Evolutionary conservation across 2,113 vertebrate species (phyloP).

Genomic region (Coturnix japonica): DNA sequence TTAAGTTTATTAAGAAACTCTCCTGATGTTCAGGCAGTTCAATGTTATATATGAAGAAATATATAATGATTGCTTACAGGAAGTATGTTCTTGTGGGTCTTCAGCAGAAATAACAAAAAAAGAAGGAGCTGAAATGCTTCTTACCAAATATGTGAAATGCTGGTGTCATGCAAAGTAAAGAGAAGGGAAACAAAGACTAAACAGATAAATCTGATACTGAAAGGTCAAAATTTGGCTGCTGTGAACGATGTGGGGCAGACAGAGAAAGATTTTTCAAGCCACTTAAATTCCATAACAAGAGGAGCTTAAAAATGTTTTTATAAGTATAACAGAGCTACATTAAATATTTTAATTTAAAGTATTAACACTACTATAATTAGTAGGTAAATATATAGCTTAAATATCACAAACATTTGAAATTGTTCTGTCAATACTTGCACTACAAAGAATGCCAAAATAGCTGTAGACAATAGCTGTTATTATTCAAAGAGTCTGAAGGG

Average conservation of each 20-base stretch:
- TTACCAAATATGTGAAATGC: background rate
- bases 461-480: background rate
- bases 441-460: background rate
- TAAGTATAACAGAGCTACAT: background rate
- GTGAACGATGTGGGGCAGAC: background rate
- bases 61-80: background rate
- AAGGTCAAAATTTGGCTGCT: background rate
- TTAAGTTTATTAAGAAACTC: background rate
- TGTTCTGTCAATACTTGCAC: background rate
- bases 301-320: background rate
- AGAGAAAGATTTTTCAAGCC: background rate
- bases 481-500: background rate
- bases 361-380: background rate
- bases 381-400: background rate
- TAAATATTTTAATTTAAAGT: background rate
- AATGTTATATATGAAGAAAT: fast-evolving
- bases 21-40: background rate
- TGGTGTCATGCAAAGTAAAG: background rate
- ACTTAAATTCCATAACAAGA: background rate
- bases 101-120: background rate
- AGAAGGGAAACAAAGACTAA: background rate
- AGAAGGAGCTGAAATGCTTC: background rate
- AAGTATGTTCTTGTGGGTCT: background rate
- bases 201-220: background rate
- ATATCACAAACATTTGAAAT: background rate